A percentile compares a stretch with the other conserved stretches of the same genome.
phyloP scores from a whole-genome alignment of 2,113 vertebrate species.

The Chionis minor region DNA sequence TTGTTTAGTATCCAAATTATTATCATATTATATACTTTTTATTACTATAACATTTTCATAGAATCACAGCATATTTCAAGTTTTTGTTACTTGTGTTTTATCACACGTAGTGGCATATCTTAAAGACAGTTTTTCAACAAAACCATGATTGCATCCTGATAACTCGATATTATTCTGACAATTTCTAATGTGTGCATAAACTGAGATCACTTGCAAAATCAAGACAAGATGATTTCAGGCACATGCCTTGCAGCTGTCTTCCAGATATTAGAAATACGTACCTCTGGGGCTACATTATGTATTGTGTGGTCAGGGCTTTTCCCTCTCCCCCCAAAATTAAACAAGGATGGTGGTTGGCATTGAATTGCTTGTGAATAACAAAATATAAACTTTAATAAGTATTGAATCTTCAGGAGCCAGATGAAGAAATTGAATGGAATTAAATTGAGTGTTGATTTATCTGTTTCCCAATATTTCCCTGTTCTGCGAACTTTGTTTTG shows the following conservation, averaged over 20 bases:
- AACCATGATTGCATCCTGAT: background rate
- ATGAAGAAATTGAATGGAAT: constrained; percentile 23
- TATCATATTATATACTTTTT: background rate
- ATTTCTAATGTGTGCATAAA: background rate
- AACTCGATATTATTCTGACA: background rate
- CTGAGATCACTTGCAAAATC: background rate
- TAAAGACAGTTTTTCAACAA: background rate
- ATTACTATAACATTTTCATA: background rate
- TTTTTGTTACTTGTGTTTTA: background rate
- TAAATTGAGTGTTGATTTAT: constrained; percentile 24
- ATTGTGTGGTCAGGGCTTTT: background rate
- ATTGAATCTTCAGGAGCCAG: background rate
- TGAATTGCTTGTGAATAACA: background rate
- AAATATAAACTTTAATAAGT: background rate
- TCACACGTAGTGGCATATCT: background rate
- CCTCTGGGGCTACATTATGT: background rate
- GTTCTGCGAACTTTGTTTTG: constrained; percentile 57
- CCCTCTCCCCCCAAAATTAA: background rate
- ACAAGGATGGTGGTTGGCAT: background rate
- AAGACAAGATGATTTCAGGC: background rate
- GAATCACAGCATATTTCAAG: background rate
- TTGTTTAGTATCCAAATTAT: background rate
- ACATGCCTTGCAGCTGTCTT: background rate
- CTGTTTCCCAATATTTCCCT: constrained; percentile 47
- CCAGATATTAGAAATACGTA: background rate